Evolutionary conservation across 23 tunicate genomes (phyloP).

Genomic region (Halocynthia roretzi): DNA sequence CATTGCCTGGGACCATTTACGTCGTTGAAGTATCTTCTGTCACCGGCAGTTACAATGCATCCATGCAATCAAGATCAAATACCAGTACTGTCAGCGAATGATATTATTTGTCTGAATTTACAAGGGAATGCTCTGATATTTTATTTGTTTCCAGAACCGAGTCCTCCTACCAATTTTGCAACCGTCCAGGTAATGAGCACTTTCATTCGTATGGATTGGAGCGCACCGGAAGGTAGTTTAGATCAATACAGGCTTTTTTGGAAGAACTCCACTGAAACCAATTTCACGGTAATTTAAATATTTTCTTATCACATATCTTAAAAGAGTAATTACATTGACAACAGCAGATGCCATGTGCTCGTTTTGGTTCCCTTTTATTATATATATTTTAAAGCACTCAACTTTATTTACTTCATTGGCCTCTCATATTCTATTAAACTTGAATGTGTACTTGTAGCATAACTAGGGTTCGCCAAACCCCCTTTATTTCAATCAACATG

Average conservation of each 20-base stretch:
- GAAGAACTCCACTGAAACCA: conserved; percentile 8
- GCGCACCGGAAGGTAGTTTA: neutral
- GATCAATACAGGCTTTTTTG: neutral
- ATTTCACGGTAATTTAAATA: conserved; percentile 1
- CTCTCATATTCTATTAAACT: too few species aligned
- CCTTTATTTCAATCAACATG: too few species aligned
- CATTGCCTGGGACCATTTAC: conserved; percentile 11
- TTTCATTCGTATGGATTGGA: neutral
- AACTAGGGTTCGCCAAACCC: too few species aligned
- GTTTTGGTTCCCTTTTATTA: too few species aligned
- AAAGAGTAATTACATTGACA: too few species aligned
- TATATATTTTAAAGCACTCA: too few species aligned
- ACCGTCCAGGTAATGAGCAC: neutral
- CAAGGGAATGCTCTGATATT: neutral
- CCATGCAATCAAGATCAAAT: neutral
- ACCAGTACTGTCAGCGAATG: neutral
- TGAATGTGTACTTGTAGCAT: too few species aligned
- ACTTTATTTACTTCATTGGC: too few species aligned
- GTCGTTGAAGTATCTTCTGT: neutral
- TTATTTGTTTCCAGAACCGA: conserved; percentile 11
- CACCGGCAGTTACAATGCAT: conserved; percentile 1
- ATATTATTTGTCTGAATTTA: too few species aligned
- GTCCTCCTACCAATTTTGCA: neutral
- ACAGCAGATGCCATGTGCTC: too few species aligned
- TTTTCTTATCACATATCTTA: neutral